A percentile compares a stretch with the other conserved stretches of the same genome.
phyloP scores from a whole-genome alignment of 2,888 invertebrate species.

The Achlya flavicornis region DNA sequence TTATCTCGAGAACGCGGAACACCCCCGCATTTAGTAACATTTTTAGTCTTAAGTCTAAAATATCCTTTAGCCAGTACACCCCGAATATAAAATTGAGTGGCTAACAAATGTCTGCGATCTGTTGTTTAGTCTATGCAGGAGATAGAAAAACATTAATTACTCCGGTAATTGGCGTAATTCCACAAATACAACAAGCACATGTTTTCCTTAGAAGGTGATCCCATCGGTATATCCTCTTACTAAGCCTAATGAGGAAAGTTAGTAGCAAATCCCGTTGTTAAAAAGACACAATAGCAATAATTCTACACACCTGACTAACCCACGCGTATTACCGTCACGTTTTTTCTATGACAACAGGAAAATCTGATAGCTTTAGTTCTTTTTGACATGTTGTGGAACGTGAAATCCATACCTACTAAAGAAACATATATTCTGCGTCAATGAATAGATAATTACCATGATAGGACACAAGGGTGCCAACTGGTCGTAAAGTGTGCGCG shows the following conservation, averaged over 20 bases:
- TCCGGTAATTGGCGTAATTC: background rate
- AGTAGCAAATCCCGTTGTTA: background rate
- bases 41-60: no score
- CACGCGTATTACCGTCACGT: no score
- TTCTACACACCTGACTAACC: no score
- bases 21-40: no score
- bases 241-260: background rate
- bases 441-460: constrained; percentile 85
- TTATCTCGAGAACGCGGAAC: no score
- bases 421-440: background rate
- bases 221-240: background rate
- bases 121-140: background rate
- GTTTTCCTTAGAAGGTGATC: background rate
- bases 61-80: no score
- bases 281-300: background rate
- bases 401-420: no score
- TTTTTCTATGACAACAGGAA: no score
- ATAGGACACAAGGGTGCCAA: constrained; percentile 98
- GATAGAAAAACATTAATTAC: background rate
- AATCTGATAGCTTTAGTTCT: no score
- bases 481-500: constrained; percentile 97
- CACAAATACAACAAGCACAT: background rate
- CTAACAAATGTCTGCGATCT: no score
- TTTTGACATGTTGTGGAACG: no score
- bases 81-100: no score